Evolutionary conservation across 2,888 invertebrate genomes (phyloP).

Genomic region (Aphrophora alni): DNA sequence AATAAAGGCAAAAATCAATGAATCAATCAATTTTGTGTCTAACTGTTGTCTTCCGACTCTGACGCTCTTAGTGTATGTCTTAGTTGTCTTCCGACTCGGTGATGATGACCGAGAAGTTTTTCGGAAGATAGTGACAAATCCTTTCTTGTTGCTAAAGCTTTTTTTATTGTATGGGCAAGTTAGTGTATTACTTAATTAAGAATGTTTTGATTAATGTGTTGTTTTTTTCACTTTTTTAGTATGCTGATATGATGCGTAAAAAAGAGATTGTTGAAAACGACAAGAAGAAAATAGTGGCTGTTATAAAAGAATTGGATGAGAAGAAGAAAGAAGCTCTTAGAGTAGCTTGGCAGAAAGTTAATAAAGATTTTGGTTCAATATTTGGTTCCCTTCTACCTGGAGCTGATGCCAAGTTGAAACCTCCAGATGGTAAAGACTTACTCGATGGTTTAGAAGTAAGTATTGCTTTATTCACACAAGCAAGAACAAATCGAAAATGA

Average conservation of each 20-base stretch:
- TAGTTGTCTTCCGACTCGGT: no score
- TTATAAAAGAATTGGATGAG: slow-evolving; percentile 88
- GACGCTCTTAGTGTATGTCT: no score
- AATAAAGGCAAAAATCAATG: no score
- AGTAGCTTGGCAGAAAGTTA: slow-evolving; percentile 85
- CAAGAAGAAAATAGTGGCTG: slow-evolving; percentile 72
- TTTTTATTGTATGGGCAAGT: no score
- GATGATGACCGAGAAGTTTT: no score
- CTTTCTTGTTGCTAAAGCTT: no score
- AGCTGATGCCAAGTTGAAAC: slow-evolving; percentile 83
- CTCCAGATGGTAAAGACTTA: slow-evolving; percentile 74
- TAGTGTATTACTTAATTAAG: no score
- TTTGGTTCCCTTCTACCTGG: slow-evolving; percentile 91
- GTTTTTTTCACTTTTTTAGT: slow-evolving; percentile 58
- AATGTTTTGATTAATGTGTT: no score
- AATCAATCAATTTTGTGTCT: no score
- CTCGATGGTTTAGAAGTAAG: slow-evolving; percentile 86
- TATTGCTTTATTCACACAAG: neutral
- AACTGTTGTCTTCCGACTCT: no score
- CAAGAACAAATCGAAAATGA: no score
- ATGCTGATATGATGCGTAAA: slow-evolving; percentile 72
- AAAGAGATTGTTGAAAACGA: slow-evolving; percentile 76
- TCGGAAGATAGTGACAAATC: no score
- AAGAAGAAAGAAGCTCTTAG: slow-evolving; percentile 85
- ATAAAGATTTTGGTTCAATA: slow-evolving; percentile 93